Percentiles rank a stretch among this genome's conserved stretches.
Conservation (phyloP, 2,888 invertebrate species). For the Xylophagus ater region DNA sequence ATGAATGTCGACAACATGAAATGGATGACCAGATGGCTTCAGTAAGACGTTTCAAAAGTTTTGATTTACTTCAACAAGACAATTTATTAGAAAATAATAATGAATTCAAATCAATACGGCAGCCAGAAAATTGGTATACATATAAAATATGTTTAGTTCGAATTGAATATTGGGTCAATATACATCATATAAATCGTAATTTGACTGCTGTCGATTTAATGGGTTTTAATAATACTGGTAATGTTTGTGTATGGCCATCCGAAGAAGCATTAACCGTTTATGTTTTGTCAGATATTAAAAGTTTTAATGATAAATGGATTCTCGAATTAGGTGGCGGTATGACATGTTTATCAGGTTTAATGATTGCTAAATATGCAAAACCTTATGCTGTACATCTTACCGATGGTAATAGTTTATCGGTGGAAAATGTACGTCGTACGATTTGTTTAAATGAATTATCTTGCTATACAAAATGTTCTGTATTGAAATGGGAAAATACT, state of each 20-base stretch:
- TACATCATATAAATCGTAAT: constrained; percentile 48
- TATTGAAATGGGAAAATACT: constrained; percentile 46
- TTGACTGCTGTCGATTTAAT: constrained; percentile 60
- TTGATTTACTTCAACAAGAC: constrained; percentile 44
- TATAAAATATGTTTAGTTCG: constrained; percentile 43
- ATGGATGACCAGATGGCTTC: constrained; percentile 42
- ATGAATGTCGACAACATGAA: constrained; percentile 30
- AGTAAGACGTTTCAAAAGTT: constrained; percentile 48
- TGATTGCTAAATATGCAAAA: constrained; percentile 55
- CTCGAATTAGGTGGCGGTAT: constrained; percentile 76
- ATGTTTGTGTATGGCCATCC: constrained; percentile 70
- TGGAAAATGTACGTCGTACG: constrained; percentile 58
- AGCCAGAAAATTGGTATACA: constrained; percentile 49
- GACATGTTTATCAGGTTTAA: constrained; percentile 69
- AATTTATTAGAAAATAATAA: constrained; percentile 34
- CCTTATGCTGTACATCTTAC: constrained; percentile 56
- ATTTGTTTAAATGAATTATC: constrained; percentile 52
- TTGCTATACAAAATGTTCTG: constrained; percentile 43
- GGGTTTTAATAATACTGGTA: constrained; percentile 75
- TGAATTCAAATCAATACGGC: constrained; percentile 36
- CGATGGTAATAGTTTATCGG: constrained; percentile 66
- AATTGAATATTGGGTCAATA: constrained; percentile 43
- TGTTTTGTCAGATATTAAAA: constrained; percentile 49
- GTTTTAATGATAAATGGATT: constrained; percentile 55
- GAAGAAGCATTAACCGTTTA: constrained; percentile 64